Evolutionary conservation across 1,140 invertebrate genomes (phyloP), one percentile per base, ranked within the genome.

Genomic region (Lasaia peninsularis): DNA sequence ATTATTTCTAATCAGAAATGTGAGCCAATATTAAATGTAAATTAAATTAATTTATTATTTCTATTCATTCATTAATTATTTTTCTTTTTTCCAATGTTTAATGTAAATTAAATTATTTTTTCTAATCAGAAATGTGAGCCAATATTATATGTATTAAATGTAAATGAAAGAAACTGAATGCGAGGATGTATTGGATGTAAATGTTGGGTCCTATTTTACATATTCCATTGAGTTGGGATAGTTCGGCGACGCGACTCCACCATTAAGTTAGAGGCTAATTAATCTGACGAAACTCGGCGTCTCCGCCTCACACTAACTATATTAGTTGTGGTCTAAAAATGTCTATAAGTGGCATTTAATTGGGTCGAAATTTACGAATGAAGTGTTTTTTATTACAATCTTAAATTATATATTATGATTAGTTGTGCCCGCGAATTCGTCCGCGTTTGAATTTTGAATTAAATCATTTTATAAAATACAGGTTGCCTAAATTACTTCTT

Each of bases 211-310:
- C 37, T 55, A 44, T 12, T 52, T 55, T 37, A 37, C 52, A 55
- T 35, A 40, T 55, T 37, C 34, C 35, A 55, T 55, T 28, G 52
- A 55, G 52, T 55, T 55, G 24, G 52, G 52, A 40, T 35, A 21
- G 35, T 20, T 44, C 40, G 10, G 18, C 44, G 49, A 64, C 66
- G 67, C 62, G 69, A 71, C 72, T 73, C 75, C 69, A 70, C 76
- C 71, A 75, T 75, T 80, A 75, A 78, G 69, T 77, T 83, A 78
- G 78, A 75, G 69, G 73, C 74, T 80, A 83, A 86, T 86, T 83
- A 83, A 83, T 69, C 71, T 64, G 60, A 67, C 68, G 69, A 73
- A 78, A 79, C 72, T 80, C 78, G 58, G 64, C 60, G 72, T 64
- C 72, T 71, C 71, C 74, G 44, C 58, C 65, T 64, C 56, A 63